Evolutionary conservation across 2,888 invertebrate species (phyloP).

Genomic region (Ephialtes manifestator): DNA sequence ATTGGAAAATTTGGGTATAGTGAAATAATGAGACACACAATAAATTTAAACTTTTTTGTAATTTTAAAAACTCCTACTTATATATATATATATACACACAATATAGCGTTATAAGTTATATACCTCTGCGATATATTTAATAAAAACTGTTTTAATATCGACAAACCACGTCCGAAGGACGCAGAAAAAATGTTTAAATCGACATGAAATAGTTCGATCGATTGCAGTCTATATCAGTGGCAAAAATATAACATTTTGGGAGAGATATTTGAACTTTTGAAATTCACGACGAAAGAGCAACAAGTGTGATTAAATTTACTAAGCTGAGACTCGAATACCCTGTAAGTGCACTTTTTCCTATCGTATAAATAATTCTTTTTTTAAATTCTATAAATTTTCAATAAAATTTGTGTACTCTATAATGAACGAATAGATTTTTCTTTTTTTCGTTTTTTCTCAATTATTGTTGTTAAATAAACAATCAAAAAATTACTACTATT

Average conservation of each 20-base stretch:
- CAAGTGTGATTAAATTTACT: background rate
- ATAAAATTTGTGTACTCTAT: background rate
- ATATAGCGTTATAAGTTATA: background rate
- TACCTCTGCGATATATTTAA: background rate
- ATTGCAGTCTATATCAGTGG: background rate
- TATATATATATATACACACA: background rate
- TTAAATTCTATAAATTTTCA: background rate
- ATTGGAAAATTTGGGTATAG: background rate
- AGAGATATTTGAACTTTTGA: background rate
- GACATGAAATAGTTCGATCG: background rate
- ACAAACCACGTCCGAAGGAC: background rate
- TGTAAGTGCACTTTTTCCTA: slow-evolving; percentile 11
- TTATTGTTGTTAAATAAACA: background rate
- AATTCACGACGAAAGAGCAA: background rate
- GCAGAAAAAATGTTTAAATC: background rate
- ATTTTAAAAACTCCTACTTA: background rate
- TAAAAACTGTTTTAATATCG: background rate
- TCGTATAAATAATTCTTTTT: background rate
- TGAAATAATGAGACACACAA: background rate
- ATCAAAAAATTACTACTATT: background rate
- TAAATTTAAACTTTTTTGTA: slow-evolving; percentile 8
- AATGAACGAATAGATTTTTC: background rate
- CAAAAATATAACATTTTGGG: slow-evolving; percentile 6
- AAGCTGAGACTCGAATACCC: background rate
- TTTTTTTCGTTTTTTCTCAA: background rate